These are phyloP conservation scores for Microctonus aethiopoides DNA, from an alignment of 2,888 invertebrate genomes.

Conservation along the genomic window DNA sequence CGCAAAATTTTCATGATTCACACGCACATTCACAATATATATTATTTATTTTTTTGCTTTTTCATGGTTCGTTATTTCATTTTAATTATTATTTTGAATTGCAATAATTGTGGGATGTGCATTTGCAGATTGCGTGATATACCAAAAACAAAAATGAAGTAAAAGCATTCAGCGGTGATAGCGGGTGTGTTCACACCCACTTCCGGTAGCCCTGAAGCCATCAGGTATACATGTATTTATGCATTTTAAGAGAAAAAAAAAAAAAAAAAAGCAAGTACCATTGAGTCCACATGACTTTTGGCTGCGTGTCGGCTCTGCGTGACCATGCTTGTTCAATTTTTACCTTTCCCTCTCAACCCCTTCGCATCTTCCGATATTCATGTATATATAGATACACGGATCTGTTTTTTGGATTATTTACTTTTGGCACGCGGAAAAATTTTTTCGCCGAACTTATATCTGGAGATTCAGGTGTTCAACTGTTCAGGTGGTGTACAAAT, in stretches of 20 bases:
- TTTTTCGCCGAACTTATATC: neutral
- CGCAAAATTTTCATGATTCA: neutral
- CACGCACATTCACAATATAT: neutral
- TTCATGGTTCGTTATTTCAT: constrained; percentile 35
- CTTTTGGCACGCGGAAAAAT: neutral
- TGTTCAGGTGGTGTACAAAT: neutral
- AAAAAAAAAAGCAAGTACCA: too few relatives aligned
- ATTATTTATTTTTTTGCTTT: constrained; percentile 15
- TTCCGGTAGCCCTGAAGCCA: constrained; percentile 57
- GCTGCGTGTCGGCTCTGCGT: constrained; percentile 34
- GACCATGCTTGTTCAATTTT: neutral
- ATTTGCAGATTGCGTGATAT: constrained; percentile 35
- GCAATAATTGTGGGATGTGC: neutral
- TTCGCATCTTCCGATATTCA: neutral
- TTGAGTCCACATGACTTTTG: constrained; percentile 33
- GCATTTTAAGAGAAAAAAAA: neutral
- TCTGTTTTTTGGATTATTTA: constrained; percentile 5
- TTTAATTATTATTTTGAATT: too few relatives aligned
- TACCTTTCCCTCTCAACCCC: neutral
- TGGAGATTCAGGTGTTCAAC: neutral
- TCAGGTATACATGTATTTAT: constrained; percentile 30
- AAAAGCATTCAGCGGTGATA: constrained; percentile 52
- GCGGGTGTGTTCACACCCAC: constrained; percentile 62
- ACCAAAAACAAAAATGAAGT: constrained; percentile 46
- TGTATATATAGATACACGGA: neutral